These are phyloP conservation scores for Bruchidius siliquastri DNA, from an alignment of 2,888 invertebrate species.

Conservation along the genomic window DNA sequence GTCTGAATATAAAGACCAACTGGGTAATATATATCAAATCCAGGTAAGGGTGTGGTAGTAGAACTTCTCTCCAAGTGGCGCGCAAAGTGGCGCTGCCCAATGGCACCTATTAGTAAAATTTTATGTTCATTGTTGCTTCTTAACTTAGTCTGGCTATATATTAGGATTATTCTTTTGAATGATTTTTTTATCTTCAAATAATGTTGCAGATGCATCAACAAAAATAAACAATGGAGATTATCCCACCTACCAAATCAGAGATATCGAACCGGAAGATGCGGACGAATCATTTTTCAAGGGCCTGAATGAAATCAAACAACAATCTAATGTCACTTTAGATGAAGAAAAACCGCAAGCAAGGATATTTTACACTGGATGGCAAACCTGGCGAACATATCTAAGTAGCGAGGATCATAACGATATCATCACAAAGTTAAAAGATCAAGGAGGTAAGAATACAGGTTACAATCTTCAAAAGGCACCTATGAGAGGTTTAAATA, in stretches of 20 bases:
- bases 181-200: background rate
- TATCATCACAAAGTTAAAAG: conserved; percentile 52
- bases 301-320: background rate
- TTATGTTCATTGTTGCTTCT: too few species aligned
- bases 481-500: too few species aligned
- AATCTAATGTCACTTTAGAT: background rate
- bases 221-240: background rate
- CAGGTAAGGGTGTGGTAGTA: too few species aligned
- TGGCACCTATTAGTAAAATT: too few species aligned
- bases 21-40: too few species aligned
- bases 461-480: too few species aligned
- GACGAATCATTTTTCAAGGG: background rate
- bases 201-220: background rate
- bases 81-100: too few species aligned
- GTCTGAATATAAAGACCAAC: too few species aligned
- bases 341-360: conserved; percentile 19
- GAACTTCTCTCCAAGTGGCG: too few species aligned
- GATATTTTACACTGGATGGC: conserved; percentile 69
- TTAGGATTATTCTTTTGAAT: too few species aligned
- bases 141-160: too few species aligned
- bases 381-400: conserved; percentile 67
- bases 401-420: conserved; percentile 52
- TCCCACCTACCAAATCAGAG: background rate
- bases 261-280: background rate
- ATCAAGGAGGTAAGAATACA: conserved; percentile 51